phyloP scores from a whole-genome alignment of 2,888 invertebrate species.

The Apoda limacodes region DNA sequence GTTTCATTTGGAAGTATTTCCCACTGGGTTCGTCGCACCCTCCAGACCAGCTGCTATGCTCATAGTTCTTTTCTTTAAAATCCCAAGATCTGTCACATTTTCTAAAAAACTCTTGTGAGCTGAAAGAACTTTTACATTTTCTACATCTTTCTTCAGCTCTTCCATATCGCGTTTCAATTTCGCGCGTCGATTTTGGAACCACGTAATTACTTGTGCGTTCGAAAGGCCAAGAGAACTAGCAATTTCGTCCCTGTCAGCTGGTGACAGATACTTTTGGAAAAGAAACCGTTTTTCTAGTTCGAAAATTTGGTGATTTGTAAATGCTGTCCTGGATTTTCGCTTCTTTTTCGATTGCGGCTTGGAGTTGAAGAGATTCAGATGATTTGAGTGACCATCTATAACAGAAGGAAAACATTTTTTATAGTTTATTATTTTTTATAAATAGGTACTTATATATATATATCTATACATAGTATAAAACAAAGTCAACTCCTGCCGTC shows the following conservation, averaged over 20 bases:
- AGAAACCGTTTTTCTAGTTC: slow-evolving; percentile 97
- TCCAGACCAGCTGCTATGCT: slow-evolving; percentile 72
- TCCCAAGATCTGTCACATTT: slow-evolving; percentile 91
- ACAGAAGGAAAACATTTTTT: slow-evolving; percentile 61
- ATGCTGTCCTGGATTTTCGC: slow-evolving; percentile 96
- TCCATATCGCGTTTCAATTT: slow-evolving; percentile 98
- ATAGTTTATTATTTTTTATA: no score
- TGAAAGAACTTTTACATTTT: slow-evolving; percentile 89
- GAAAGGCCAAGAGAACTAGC: slow-evolving; percentile 95
- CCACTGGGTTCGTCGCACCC: slow-evolving; percentile 73
- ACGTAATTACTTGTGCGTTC: slow-evolving; percentile 98
- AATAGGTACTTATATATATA: no score
- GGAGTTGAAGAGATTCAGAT: slow-evolving; percentile 91
- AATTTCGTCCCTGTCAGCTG: slow-evolving; percentile 97
- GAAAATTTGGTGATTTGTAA: slow-evolving; percentile 98
- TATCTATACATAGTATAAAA: no score
- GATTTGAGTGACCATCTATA: slow-evolving; percentile 88
- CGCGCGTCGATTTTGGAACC: slow-evolving; percentile 95
- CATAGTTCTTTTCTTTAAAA: slow-evolving; percentile 89
- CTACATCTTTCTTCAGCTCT: slow-evolving; percentile 96
- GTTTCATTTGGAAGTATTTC: slow-evolving; percentile 67
- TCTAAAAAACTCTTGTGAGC: slow-evolving; percentile 92
- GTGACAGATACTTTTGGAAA: slow-evolving; percentile 97
- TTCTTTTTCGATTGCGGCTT: slow-evolving; percentile 96
- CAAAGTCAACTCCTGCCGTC: no score